These are phyloP conservation scores for Psilopsiagon aymara DNA, from an alignment of 2,113 vertebrate species.

Conservation along the genomic window DNA sequence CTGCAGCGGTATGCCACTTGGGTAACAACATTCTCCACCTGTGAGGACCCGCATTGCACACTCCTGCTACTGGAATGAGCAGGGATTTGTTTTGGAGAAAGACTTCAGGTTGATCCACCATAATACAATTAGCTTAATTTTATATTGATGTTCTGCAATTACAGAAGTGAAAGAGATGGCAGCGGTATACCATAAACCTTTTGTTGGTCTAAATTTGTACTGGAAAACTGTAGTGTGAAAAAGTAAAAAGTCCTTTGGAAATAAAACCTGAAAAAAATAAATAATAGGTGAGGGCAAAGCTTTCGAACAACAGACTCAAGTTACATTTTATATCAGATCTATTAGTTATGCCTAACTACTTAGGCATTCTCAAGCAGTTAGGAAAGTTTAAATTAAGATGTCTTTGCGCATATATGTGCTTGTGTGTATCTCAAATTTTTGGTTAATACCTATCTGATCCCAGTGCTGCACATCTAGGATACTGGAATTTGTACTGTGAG, in stretches of 20 bases:
- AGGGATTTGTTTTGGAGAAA: not conserved
- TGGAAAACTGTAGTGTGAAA: not conserved
- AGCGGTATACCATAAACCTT: not conserved
- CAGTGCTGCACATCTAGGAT: not conserved
- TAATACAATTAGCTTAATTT: not conserved
- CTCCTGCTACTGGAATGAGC: not conserved
- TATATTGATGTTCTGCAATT: not conserved
- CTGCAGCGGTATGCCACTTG: not conserved
- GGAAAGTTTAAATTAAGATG: not conserved
- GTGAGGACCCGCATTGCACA: not conserved
- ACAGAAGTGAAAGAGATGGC: not conserved
- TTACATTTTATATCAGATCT: not conserved
- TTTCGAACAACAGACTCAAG: not conserved
- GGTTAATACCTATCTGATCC: not conserved
- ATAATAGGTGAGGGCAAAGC: not conserved
- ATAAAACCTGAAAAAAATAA: not conserved
- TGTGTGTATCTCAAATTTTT: not conserved
- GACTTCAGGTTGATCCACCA: not conserved
- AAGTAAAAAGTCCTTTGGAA: not conserved
- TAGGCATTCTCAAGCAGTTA: not conserved
- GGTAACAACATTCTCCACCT: not conserved
- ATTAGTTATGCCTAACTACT: not conserved
- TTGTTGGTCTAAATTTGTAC: not conserved
- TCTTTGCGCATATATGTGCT: not conserved
- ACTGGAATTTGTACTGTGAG: not conserved